Evolutionary conservation across 2,797 vertebrate species (phyloP).

Genomic region (Sylvilagus floridanus): DNA sequence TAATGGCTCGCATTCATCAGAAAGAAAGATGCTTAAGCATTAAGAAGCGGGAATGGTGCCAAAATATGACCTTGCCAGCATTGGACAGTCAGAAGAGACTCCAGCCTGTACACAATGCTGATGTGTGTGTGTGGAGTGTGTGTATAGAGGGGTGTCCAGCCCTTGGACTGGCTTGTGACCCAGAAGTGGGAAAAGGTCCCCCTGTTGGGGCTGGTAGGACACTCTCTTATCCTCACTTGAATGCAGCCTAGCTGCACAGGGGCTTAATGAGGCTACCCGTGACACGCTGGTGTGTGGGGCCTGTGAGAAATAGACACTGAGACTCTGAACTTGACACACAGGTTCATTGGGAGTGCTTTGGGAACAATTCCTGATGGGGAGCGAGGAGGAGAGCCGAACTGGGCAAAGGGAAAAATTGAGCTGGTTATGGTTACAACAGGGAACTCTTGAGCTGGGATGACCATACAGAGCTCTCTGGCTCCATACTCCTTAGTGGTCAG

Average conservation of each 20-base stretch:
- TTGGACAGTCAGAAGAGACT: background rate
- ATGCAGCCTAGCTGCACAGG: background rate
- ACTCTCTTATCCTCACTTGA: background rate
- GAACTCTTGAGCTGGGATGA: background rate
- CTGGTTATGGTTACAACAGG: background rate
- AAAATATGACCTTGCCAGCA: background rate
- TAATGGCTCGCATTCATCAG: background rate
- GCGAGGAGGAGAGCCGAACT: accelerated
- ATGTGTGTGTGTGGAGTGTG: too few species aligned
- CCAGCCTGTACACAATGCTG: background rate
- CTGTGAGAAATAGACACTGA: background rate
- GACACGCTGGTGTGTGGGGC: too few species aligned
- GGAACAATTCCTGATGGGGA: background rate
- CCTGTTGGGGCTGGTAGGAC: background rate
- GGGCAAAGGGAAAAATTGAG: background rate
- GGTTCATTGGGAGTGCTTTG: background rate
- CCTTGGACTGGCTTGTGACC: background rate
- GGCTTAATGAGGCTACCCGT: background rate
- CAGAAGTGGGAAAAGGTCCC: background rate
- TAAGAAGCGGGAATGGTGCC: background rate
- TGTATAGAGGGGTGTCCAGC: too few species aligned
- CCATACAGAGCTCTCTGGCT: background rate
- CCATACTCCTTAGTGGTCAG: accelerated
- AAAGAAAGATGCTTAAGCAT: background rate
- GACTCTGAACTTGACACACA: background rate